Percentiles rank a stretch among this genome's conserved stretches.
Conservation (phyloP, 2,797 vertebrate species). For the Anabacerthia variegaticeps region DNA sequence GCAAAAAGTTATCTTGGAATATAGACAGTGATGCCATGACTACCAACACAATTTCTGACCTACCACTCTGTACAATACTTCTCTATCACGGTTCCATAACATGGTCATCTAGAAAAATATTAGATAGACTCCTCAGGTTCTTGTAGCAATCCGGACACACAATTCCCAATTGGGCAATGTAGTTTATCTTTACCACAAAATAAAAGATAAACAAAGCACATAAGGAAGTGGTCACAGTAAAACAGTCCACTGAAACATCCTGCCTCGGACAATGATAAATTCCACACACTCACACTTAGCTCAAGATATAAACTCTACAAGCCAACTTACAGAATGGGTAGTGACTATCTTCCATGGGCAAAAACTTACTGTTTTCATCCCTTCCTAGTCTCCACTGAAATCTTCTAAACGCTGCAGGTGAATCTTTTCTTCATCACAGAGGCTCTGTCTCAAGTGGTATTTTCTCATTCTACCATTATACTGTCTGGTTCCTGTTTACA, state of each 20-base stretch:
- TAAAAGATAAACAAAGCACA: not conserved
- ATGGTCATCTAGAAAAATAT: not conserved
- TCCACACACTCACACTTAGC: not conserved
- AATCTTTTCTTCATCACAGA: not conserved
- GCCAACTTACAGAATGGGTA: not conserved
- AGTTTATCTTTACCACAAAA: not conserved
- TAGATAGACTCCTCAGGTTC: not conserved
- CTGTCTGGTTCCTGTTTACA: not conserved
- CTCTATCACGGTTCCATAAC: not conserved
- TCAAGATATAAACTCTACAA: not conserved
- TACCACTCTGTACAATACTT: not conserved
- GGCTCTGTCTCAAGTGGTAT: not conserved
- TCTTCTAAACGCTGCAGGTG: not conserved
- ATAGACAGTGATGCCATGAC: not conserved
- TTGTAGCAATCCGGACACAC: not conserved
- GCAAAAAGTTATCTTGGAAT: not conserved
- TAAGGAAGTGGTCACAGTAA: not conserved
- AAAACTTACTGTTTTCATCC: not conserved
- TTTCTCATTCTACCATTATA: not conserved
- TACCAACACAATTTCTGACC: not conserved
- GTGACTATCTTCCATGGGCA: not conserved
- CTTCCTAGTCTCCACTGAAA: not conserved
- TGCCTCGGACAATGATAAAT: not conserved
- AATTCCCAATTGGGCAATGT: not conserved
- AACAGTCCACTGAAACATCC: not conserved